These are phyloP conservation scores for Microplitis manilae DNA, from an alignment of 2,888 invertebrate genomes.

Conservation along the genomic window DNA sequence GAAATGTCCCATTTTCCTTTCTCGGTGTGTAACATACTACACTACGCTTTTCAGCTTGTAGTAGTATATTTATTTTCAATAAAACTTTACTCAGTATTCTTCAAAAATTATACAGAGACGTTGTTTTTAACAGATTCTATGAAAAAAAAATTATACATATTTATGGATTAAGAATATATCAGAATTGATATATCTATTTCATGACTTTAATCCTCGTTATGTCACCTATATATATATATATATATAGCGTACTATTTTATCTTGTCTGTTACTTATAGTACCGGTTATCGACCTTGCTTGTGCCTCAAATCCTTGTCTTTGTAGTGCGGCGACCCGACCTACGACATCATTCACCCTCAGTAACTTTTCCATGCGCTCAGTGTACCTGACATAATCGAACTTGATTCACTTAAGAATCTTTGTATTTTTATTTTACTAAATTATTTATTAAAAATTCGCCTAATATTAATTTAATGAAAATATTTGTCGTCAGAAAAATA, in stretches of 20 bases:
- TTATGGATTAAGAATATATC: no score
- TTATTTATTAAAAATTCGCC: neutral
- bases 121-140: no score
- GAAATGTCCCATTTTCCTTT: no score
- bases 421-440: neutral
- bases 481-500: no score
- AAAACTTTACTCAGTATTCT: no score
- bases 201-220: no score
- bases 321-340: constrained; percentile 45
- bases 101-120: no score
- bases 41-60: no score
- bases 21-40: no score
- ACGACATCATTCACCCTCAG: constrained; percentile 19
- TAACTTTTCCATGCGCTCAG: neutral
- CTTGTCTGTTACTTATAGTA: constrained; percentile 9
- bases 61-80: no score
- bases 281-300: constrained; percentile 21
- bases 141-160: no score
- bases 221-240: neutral
- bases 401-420: neutral
- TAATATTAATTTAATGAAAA: neutral
- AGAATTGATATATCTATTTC: no score
- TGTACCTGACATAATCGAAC: neutral
- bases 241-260: neutral
- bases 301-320: constrained; percentile 38